Evolutionary conservation across 2,888 invertebrate species (phyloP), one percentile per base, ranked within the genome.

Genomic region (Corythucha ciliata): DNA sequence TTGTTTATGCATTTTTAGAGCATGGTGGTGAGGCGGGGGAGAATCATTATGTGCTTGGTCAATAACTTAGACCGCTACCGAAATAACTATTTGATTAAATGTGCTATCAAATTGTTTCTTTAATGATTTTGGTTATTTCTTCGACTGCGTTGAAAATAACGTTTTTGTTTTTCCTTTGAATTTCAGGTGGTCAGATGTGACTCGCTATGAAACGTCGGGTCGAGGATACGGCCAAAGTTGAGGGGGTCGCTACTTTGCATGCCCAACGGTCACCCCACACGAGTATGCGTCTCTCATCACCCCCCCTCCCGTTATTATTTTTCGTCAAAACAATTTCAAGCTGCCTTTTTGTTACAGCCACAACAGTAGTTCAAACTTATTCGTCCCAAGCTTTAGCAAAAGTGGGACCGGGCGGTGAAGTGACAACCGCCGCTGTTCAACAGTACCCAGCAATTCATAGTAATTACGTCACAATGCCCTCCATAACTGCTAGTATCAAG

Each of bases 171-270:
- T 32, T 45, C 22, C 22, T n/a, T 39, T 39, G 14, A 22, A 21
- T 54, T 50, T 12, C 24, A 56, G 54, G 36, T 40, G 55, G 51
- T 69, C 72, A 71, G 70, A 77, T 76, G 76, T 77, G 69, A 77
- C 73, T 75, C 75, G 76, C 75, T 72, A 77, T 77, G 77, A 77
- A 78, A 76, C 77, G 77, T 66, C 70, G 72, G 62, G 68, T 70
- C 65, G 72, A 73, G 68, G 72, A 72, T 62, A 62, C 62, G 58
- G 63, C 67, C 67, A 71, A 68, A 65, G 56, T 54, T 60, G 61
- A 55, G 60, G 60, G 52, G 53, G 57, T 49, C 18, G 40, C 51
- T 44, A 56, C 53, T 57, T 55, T 46, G 39, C 57, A 33, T 44
- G 42, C 52, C 57, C 59, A 53, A 51, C 57, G 40, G 56, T 54